Base-by-base conservation (phyloP, 1,140 invertebrate species). In the Homarus americanus region DNA sequence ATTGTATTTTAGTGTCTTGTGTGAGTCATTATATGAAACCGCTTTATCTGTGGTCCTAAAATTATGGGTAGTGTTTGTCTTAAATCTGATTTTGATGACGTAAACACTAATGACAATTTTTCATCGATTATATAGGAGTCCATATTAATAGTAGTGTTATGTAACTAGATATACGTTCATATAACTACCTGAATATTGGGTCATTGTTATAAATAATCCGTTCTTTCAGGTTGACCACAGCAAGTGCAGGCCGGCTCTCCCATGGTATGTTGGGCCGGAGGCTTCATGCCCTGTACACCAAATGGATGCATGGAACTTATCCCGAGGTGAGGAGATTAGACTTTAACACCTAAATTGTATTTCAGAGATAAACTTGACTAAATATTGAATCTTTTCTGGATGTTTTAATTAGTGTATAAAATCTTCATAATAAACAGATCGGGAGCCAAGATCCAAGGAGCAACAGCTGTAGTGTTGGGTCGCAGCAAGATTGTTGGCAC, bases 401-500 rank as follows among this genome's bases (percentile, higher is more conserved):
- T 32, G n/a, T 32, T 69, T 63, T 44, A 34, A 63, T 83, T 38
- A 66, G 69, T 87, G 9, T 75, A 24, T 63, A 10, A 73, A 78
- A 72, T 24, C 63, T 82, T 40, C n/a, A 24, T 24, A n/a, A n/a
- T 63, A 15, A 63, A 28, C 73, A 96, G 96, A 91, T 96, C 96
- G 73, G 97, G 97, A 0, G 95, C 97, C 0, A 93, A 95, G 87
- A 97, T 99, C 34, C 95, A 96, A 63, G 99, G 99, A 9, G 97
- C 97, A 53, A 95, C 96, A 82, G 98, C 98, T 17, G 98, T 99
- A 24, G 98, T 99, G 15, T 94, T 99, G 66, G 99, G 99, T 4
- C 95, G 99, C 92, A 99, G 98, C 94, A 99, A 99, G 95, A 99
- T 99, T 93, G 98, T 99, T 7, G 99, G 99, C 36, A 98, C 98